Evolutionary conservation across 2,113 vertebrate species (phyloP).

Genomic region (Hylia prasina): DNA sequence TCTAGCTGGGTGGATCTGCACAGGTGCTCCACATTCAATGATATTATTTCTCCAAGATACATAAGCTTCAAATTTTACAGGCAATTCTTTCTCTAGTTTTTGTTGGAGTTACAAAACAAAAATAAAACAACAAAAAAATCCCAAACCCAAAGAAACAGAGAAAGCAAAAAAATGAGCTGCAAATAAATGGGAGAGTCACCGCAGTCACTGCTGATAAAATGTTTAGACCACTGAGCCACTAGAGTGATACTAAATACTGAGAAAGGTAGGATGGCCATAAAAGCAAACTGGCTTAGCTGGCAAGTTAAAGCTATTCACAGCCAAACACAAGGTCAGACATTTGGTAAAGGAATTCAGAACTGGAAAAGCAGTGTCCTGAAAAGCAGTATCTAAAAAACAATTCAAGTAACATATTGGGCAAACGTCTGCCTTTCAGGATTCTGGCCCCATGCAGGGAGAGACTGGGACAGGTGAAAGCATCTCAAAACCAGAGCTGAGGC

Average conservation of each 20-base stretch:
- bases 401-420: not conserved
- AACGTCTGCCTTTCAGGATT: not conserved
- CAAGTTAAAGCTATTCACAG: not conserved
- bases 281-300: not conserved
- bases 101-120: not conserved
- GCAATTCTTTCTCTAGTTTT: not conserved
- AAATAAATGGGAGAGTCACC: not conserved
- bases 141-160: not conserved
- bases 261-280: not conserved
- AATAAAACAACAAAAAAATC: not conserved
- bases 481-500: not conserved
- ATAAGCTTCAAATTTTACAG: not conserved
- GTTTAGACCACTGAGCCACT: not conserved
- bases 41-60: not conserved
- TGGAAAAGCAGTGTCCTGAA: not conserved
- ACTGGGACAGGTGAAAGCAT: not conserved
- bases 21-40: not conserved
- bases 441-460: not conserved
- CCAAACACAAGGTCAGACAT: not conserved
- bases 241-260: not conserved
- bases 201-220: not conserved
- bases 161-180: not conserved
- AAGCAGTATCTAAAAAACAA: not conserved
- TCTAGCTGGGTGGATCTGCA: not conserved
- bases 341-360: not conserved